Base-by-base conservation (phyloP, 2,113 vertebrate species). In the Melanotaenia duboulayi region DNA sequence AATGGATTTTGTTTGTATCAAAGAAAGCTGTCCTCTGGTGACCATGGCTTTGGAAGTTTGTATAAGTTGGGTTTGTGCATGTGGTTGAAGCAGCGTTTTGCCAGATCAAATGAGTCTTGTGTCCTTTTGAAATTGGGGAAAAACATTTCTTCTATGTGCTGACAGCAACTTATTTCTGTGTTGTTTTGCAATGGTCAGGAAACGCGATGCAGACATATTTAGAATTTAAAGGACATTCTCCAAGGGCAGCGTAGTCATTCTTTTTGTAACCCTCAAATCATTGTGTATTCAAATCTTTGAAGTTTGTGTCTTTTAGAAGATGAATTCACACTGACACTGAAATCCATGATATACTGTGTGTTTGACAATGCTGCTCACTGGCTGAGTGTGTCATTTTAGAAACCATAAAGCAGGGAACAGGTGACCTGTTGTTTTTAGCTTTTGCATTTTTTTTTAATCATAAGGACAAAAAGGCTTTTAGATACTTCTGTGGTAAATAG, bases 291-390 rank as follows among this genome's bases (percentile, higher is more conserved):
- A 55, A 50, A 59, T 62, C 50, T 28, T 74, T 78, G 56, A 65
- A 37, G 61, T 71, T 82, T 57, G 44, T 58, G 48, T 75, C 32
- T 65, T 72, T 7, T 12, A 69, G 74, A 49, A 65, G 60, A 35
- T 56, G 59, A 76, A 75, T 60, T 63, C 13, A 82, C 80, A 86
- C 79, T 79, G 90, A 76, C 44, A 64, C 54, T 59, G 66, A 62
- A 78, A 81, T 74, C 24, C 62, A 62, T 35, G 37, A 46, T 74
- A 52, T 50, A 61, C 56, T 82, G 42, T 60, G 74, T 77, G 76
- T 71, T 65, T 54, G 12, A 84, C 61, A 51, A 78, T 81, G 72
- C 75, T 89, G 86, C 92, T 94, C 92, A 92, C 92, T 94, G 92
- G 92, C 80, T 93, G 91, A 94, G 93, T 90, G 77, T 82, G 64